Percentiles rank a stretch among this genome's conserved stretches.
Evolutionary conservation across 1,140 invertebrate genomes (phyloP).

Genomic region (Bilobella aurantiaca): DNA sequence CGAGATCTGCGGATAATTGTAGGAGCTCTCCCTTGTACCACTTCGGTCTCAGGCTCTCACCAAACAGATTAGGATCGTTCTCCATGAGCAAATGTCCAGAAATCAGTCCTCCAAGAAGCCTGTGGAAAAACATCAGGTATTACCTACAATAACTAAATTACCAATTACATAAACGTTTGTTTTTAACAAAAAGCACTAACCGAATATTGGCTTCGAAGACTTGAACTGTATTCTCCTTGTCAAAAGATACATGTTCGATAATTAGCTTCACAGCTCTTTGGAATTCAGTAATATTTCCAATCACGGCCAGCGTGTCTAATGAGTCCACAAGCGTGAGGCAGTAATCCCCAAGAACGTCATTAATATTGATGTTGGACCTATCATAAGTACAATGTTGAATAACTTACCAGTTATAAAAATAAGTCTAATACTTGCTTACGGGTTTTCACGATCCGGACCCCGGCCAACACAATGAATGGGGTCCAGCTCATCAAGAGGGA

Average conservation of each 20-base stretch:
- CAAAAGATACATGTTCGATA: constrained; percentile 52
- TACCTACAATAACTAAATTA: too few relatives aligned
- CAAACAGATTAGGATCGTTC: constrained; percentile 50
- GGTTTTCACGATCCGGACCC: constrained; percentile 50
- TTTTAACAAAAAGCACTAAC: constrained; percentile 37
- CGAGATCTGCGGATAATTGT: constrained; percentile 52
- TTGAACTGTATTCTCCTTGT: constrained; percentile 55
- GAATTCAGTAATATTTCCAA: constrained; percentile 55
- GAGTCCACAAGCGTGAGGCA: constrained; percentile 58
- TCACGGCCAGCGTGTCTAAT: constrained; percentile 53
- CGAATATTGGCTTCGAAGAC: constrained; percentile 61
- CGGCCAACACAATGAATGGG: constrained; percentile 50
- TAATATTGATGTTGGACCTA: constrained; percentile 60
- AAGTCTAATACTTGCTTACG: constrained; percentile 41
- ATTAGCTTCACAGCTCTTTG: constrained; percentile 51
- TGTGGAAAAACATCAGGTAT: too few relatives aligned
- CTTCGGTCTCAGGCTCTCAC: constrained; percentile 44
- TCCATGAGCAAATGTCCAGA: constrained; percentile 58
- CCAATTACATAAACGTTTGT: too few relatives aligned
- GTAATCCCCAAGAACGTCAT: constrained; percentile 61
- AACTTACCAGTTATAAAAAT: background rate
- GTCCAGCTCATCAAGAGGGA: constrained; percentile 56
- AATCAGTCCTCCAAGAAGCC: constrained; percentile 53
- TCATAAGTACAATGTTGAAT: constrained; percentile 2
- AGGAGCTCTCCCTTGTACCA: constrained; percentile 54